phyloP scores from a whole-genome alignment of 2,113 vertebrate genomes.

The Hippocampus mohnikei region DNA sequence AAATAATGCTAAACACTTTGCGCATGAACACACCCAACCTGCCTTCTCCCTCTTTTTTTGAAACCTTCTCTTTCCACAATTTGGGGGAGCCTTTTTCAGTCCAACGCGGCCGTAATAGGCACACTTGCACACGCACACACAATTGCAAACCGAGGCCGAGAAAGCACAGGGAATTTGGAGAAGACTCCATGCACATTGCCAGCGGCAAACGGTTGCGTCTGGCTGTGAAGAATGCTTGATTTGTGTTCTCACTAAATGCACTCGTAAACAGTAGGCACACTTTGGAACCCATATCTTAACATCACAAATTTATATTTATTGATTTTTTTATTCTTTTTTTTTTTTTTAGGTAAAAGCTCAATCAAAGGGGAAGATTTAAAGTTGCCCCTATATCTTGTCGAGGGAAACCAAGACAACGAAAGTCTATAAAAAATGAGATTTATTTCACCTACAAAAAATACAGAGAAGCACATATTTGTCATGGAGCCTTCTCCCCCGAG shows the following conservation, averaged over 20 bases:
- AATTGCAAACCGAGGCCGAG: not conserved
- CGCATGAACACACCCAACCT: not conserved
- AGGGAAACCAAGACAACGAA: too few species aligned
- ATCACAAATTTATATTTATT: not conserved
- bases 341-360: too few species aligned
- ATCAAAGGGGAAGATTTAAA: too few species aligned
- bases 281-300: not conserved
- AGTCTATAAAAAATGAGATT: too few species aligned
- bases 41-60: not conserved
- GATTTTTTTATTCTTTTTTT: too few species aligned
- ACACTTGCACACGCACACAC: too few species aligned
- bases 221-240: not conserved
- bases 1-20: too few species aligned
- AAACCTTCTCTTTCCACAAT: not conserved
- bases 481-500: too few species aligned
- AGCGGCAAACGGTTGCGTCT: not conserved
- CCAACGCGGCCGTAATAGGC: too few species aligned
- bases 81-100: not conserved
- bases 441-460: too few species aligned
- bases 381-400: too few species aligned
- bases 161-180: not conserved
- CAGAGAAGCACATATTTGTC: too few species aligned
- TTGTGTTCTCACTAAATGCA: not conserved
- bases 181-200: not conserved
- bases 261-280: not conserved